Conservation (phyloP, 2,797 vertebrate genomes). For the Erithacus rubecula region DNA sequence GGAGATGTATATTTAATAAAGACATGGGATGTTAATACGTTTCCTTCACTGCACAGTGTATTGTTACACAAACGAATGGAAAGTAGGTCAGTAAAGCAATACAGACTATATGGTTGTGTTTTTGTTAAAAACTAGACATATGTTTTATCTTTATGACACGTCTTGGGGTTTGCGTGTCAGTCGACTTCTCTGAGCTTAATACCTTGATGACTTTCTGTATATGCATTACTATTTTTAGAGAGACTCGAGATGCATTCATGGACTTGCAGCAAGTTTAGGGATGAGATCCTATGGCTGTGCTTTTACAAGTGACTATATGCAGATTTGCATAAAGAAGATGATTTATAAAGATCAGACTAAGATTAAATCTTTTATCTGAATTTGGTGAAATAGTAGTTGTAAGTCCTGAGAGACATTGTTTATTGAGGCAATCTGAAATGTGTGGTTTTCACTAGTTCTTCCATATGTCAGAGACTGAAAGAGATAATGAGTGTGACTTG, state of each 20-base stretch:
- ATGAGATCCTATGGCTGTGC: background rate
- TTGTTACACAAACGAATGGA: conserved; percentile 5
- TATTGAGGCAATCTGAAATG: background rate
- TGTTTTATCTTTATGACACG: background rate
- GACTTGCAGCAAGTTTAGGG: background rate
- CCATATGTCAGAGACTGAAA: background rate
- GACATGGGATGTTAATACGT: background rate
- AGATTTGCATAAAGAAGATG: background rate
- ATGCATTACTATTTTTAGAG: background rate
- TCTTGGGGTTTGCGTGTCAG: background rate
- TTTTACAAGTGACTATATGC: accelerated
- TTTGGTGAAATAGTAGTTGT: background rate
- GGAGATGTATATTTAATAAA: background rate
- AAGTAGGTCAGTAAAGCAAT: conserved; percentile 43
- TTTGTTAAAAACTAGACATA: background rate
- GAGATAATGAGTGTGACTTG: background rate
- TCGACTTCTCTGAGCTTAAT: background rate
- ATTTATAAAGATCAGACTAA: background rate
- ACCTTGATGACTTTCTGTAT: background rate
- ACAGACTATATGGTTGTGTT: background rate
- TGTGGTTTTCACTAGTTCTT: background rate
- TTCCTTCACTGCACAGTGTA: background rate
- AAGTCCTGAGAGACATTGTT: background rate
- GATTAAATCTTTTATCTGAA: background rate
- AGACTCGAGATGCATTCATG: accelerated